Evolutionary conservation across 1,140 invertebrate genomes (phyloP), one percentile per base, ranked within the genome.

Genomic region (Teleogryllus occipitalis): DNA sequence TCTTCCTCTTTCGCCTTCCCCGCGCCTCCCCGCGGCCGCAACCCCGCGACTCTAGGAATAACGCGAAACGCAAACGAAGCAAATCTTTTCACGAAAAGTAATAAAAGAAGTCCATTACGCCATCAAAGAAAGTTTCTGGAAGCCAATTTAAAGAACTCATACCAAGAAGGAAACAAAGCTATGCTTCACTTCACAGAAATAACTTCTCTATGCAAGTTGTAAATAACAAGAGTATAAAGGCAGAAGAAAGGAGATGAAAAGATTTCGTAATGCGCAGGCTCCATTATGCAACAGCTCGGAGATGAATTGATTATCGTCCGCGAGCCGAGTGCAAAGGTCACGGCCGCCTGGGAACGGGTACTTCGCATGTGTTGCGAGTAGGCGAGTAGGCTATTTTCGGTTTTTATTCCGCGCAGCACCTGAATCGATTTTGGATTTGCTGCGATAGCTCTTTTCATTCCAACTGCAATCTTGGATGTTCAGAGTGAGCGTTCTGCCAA

Each of bases 41-140:
- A 18, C 54, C 54, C 54, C 18, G 18, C 54, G 54, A 65, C 54
- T 65, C 54, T 65, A 65, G 54, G 54, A 65, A 10, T 65, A 65
- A 65, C 10, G 54, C 54, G 54, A 65, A 65, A 65, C 54, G 54
- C 54, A 65, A 65, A 65, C 54, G 54, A 65, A 65, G 54, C 54
- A 65, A 65, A 65, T 65, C 54, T 65, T 65, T 65, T 65, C 54
- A 65, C 54, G 54, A 65, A 65, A 65, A 65, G 54, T 65, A 65
- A 65, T 65, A 65, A 65, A 65, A 65, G 54, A 65, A 65, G 54
- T 65, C 54, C 54, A 65, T 65, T 65, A 65, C 54, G 54, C 54
- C 54, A 65, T 65, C 54, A 65, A 65, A 65, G 54, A 65, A 65
- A 65, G 54, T 65, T 65, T 65, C 54, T 65, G 54, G 54, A 65